These are phyloP conservation scores for Peromyscus nudipes DNA, from an alignment of 2,797 vertebrate species.

Conservation along the genomic window DNA sequence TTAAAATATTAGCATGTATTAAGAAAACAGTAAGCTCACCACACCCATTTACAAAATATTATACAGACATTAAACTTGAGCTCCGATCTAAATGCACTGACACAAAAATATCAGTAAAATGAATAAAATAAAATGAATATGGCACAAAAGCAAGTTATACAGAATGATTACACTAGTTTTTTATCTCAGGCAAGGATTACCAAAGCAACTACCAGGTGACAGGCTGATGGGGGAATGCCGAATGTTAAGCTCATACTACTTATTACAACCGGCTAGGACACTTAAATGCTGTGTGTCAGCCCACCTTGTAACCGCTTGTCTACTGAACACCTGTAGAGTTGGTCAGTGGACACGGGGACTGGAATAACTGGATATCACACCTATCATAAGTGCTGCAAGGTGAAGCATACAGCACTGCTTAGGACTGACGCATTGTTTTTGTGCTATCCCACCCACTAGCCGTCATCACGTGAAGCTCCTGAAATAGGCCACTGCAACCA, in stretches of 20 bases:
- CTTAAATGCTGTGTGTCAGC: neutral
- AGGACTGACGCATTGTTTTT: neutral
- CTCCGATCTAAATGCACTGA: neutral
- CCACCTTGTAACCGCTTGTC: neutral
- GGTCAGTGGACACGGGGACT: neutral
- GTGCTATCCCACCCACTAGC: neutral
- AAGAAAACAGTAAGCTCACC: neutral
- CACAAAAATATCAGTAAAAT: neutral
- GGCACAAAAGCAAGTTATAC: neutral
- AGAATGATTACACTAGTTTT: neutral
- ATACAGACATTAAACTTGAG: neutral
- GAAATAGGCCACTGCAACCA: neutral
- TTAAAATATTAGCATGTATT: neutral
- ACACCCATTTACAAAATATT: neutral
- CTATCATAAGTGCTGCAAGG: accelerated
- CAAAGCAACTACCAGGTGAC: neutral
- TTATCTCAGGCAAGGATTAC: neutral
- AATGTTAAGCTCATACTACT: neutral
- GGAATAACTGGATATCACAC: accelerated
- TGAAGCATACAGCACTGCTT: neutral
- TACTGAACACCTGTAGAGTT: no score
- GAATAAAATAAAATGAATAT: neutral
- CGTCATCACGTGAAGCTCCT: neutral
- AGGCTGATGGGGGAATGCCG: neutral
- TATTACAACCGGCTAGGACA: accelerated